These are phyloP conservation scores for Poeciliopsis turneri DNA, from an alignment of 2,797 vertebrate genomes.

Conservation along the genomic window DNA sequence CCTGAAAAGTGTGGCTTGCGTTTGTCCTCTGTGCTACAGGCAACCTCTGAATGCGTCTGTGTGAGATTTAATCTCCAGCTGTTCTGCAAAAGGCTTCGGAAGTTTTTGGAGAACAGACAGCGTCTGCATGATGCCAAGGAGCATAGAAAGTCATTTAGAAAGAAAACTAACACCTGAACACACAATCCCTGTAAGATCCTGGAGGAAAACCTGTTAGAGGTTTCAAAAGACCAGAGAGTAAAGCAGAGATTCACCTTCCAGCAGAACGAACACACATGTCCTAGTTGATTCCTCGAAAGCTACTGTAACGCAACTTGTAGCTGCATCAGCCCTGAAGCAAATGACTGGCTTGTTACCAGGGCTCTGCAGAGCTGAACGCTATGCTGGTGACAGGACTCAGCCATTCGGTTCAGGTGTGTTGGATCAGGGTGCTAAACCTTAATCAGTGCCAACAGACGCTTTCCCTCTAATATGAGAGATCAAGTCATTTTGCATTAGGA, in stretches of 20 bases:
- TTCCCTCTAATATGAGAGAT: background rate
- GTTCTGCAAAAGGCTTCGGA: background rate
- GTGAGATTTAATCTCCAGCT: background rate
- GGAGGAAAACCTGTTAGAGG: background rate
- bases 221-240: background rate
- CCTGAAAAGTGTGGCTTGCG: background rate
- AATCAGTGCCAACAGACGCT: background rate
- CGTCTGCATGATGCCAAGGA: background rate
- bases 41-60: background rate
- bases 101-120: background rate
- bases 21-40: background rate
- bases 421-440: background rate
- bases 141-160: background rate
- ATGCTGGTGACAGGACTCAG: background rate
- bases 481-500: background rate
- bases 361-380: background rate
- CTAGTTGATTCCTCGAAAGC: background rate
- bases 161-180: too few species aligned
- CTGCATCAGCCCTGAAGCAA: background rate
- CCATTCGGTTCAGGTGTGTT: background rate
- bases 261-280: background rate
- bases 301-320: background rate
- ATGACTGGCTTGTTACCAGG: background rate
- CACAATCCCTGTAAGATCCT: background rate
- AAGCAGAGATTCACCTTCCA: background rate